Evolutionary conservation across 2,888 invertebrate genomes (phyloP).

Genomic region (Tipula confusa): DNA sequence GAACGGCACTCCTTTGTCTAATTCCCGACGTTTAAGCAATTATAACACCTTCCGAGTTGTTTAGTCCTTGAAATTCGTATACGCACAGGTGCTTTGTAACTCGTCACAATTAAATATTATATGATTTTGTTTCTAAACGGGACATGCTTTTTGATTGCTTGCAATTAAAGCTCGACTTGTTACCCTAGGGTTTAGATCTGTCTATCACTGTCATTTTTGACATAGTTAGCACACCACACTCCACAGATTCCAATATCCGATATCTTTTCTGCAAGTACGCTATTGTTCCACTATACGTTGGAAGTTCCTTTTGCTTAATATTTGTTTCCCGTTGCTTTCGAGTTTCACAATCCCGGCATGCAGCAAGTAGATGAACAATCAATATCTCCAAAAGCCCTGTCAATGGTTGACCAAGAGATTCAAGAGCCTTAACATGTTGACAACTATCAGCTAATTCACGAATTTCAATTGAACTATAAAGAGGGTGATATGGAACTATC

Average conservation of each 20-base stretch:
- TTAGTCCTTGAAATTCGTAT: too few relatives aligned
- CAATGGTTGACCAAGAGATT: background rate
- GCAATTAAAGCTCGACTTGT: background rate
- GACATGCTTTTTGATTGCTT: background rate
- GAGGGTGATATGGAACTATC: too few relatives aligned
- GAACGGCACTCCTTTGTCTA: background rate
- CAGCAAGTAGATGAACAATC: too few relatives aligned
- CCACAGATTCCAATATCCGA: background rate
- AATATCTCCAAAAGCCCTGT: background rate
- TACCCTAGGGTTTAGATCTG: background rate
- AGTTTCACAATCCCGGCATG: background rate
- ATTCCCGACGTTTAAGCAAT: too few relatives aligned
- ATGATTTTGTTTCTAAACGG: background rate
- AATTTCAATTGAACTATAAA: background rate
- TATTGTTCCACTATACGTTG: background rate
- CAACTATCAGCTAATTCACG: background rate
- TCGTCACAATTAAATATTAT: background rate
- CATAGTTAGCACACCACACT: background rate
- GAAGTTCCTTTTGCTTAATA: background rate
- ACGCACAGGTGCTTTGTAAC: too few relatives aligned
- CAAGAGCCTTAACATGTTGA: background rate
- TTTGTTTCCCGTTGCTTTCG: background rate
- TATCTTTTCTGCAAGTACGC: background rate
- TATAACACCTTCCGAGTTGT: too few relatives aligned
- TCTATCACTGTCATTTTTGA: background rate